phyloP scores from a whole-genome alignment of 2,797 vertebrate genomes.

The Melanogrammus aeglefinus region DNA sequence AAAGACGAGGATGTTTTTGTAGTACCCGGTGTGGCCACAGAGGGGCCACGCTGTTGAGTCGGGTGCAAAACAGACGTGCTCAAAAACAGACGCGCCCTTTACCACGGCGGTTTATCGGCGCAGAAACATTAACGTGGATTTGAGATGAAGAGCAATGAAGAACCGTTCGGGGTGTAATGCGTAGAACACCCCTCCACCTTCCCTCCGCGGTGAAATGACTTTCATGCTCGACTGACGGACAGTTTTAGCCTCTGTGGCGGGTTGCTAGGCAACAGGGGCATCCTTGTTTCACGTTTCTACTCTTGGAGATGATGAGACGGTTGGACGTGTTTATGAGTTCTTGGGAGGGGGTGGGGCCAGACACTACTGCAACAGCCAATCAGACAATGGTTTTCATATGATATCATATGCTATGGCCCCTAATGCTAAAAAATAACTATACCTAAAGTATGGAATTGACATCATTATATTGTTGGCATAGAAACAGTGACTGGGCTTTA shows the following conservation, averaged over 20 bases:
- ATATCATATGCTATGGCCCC: too few relatives aligned
- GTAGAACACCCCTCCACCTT: constrained; percentile 39
- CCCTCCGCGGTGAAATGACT: constrained; percentile 42
- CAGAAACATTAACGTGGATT: neutral
- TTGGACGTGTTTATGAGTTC: constrained; percentile 37
- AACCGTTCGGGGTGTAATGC: constrained; percentile 13
- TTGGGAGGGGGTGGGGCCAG: too few relatives aligned
- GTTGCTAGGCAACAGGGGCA: constrained; percentile 67
- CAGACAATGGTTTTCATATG: neutral
- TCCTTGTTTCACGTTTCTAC: constrained; percentile 48
- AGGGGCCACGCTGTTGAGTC: constrained; percentile 20
- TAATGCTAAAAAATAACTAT: too few relatives aligned
- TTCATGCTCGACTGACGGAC: constrained; percentile 61
- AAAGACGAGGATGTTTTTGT: constrained; percentile 44
- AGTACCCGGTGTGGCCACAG: constrained; percentile 38
- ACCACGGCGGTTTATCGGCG: neutral
- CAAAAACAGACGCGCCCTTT: neutral
- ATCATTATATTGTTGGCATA: too few relatives aligned
- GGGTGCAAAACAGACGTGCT: neutral
- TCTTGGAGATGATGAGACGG: constrained; percentile 49
- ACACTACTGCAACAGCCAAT: neutral
- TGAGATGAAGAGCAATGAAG: neutral
- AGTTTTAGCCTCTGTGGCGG: constrained; percentile 50
- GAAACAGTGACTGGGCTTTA: neutral
- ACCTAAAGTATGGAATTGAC: too few relatives aligned